Base-by-base conservation (phyloP, 2,888 invertebrate genomes). In the Caenorhabditis parvicauda region DNA sequence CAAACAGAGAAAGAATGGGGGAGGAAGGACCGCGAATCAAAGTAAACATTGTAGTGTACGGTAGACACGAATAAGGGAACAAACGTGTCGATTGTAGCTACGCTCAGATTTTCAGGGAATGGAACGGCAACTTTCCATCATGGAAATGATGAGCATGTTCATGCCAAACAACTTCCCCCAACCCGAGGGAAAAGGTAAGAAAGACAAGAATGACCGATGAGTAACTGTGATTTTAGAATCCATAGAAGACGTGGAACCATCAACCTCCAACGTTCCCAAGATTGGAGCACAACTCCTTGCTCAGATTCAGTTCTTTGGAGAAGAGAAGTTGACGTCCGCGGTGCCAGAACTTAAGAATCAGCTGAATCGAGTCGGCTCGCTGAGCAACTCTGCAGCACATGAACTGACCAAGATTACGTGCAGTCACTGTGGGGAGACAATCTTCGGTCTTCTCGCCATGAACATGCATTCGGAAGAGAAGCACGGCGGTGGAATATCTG, bases 381-480 rank as follows among this genome's bases (percentile, higher is more conserved):
- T 64, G 27, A 56, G 56, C 17, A 59, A 64, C 12, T 1, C 48
- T 7, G 39, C 38, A 35, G 64, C 56, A 2, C 44, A 32, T 6
- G 64, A 58, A 28, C 24, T 59, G 7, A 28, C 59, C 24, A 52
- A 48, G 25, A 60, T 68, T 24, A 65, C 65, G 39, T 68, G 68
- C 42, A 37, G 39, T 0, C 42, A 52, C 2, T 68, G 68, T 49
- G 68, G 68, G 14, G 59, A 60, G 25, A 65, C 65, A 24, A 42
- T 59, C 7, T 29, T 54, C 2, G 65, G 65, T 37, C 35, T 57
- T 14, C 43, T 57, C 28, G 57, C 61, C 0, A 28, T 71, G 12
- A 64, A 66, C 27, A 37, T 58, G 7, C 71, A 71, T 45, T 71
- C 60, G 35, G 67, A 68, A 48, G 64, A 66, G n/a, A 42, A 54